Conservation (phyloP, 1,140 invertebrate species). For the Ctenoplectra terminalis region DNA sequence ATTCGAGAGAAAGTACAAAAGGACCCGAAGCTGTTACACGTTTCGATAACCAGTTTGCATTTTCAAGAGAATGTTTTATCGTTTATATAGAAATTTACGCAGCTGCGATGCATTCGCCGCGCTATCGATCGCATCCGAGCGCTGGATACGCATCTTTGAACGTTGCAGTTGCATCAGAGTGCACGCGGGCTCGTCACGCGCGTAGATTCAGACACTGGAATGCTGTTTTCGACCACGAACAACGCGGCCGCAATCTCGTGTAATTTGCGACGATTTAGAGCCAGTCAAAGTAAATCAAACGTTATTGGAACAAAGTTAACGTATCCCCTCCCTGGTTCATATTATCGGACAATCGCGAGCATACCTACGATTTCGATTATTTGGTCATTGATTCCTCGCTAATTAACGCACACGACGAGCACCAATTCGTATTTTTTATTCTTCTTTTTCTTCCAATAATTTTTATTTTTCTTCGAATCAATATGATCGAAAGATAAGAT, state of each 20-base stretch:
- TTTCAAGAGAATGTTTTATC: conserved; percentile 9
- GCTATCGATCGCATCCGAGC: conserved; percentile 12
- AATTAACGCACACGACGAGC: not conserved
- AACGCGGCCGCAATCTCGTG: conserved; percentile 17
- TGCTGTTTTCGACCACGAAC: conserved; percentile 20
- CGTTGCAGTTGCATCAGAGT: not conserved
- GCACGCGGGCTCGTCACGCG: conserved; percentile 2
- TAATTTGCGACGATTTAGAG: conserved; percentile 34
- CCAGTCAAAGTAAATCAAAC: conserved; percentile 41
- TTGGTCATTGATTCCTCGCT: not conserved
- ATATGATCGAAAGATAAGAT: too few relatives aligned
- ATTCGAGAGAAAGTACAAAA: not conserved
- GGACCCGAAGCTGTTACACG: not conserved
- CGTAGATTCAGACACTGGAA: conserved; percentile 34
- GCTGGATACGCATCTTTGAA: conserved; percentile 28
- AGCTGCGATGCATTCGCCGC: not conserved
- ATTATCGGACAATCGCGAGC: too few relatives aligned
- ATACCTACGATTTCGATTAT: conserved; percentile 10
- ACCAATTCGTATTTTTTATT: too few relatives aligned
- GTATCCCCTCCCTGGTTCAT: too few relatives aligned
- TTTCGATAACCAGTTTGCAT: not conserved
- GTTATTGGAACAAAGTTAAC: conserved; percentile 37
- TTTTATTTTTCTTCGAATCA: too few relatives aligned
- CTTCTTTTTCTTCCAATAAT: too few relatives aligned
- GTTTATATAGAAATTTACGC: conserved; percentile 27